Evolutionary conservation across 2,888 invertebrate species (phyloP), one percentile per base, ranked within the genome.

Genomic region (Eugnorisma glareosa): DNA sequence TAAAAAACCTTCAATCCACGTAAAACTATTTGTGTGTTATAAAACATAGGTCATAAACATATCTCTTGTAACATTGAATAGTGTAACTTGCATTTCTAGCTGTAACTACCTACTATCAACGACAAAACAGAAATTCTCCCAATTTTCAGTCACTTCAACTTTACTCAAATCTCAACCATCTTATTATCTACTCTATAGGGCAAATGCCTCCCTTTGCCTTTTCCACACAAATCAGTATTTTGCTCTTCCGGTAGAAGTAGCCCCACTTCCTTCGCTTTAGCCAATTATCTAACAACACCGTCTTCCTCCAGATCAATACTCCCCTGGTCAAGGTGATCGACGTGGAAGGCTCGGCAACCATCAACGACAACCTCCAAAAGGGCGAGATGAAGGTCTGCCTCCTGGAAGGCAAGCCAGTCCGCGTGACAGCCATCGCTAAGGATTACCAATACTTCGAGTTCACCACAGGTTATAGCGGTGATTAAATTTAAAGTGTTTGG

Each of bases 401-500:
- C 2, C 92, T 97, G 21, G 97, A 97, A 68, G 95, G 97, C 88
- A 96, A 97, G 77, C 97, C 97, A 0, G 89, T 97, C 0, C 90
- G 93, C 11, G 90, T 96, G 18, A 95, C 94, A 57, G 94, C 97
- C 64, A 96, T 97, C 78, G 90, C 97, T 24, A 97, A 97, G 88
- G 97, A 97, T 89, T 97, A 94, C 91, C 97, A 97, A 83, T 97
- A 97, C 82, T 95, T 97, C 91, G 97, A 97, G 83, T 97, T 97
- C 90, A 94, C 94, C 51, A 93, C 96, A 86, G 95, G 97, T 87
- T 94, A 94, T 84, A 97, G 97, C 90, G 97, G 97, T 97, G 92
- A 94, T 95, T 93, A 88, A 83, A 86, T 86, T 89, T 57, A 80
- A 84, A 82, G 67, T 89, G 73, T 90, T 92, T 88, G 86, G 85